These are phyloP conservation scores for Notiomystis cincta DNA, from an alignment of 2,113 vertebrate genomes.

Conservation along the genomic window DNA sequence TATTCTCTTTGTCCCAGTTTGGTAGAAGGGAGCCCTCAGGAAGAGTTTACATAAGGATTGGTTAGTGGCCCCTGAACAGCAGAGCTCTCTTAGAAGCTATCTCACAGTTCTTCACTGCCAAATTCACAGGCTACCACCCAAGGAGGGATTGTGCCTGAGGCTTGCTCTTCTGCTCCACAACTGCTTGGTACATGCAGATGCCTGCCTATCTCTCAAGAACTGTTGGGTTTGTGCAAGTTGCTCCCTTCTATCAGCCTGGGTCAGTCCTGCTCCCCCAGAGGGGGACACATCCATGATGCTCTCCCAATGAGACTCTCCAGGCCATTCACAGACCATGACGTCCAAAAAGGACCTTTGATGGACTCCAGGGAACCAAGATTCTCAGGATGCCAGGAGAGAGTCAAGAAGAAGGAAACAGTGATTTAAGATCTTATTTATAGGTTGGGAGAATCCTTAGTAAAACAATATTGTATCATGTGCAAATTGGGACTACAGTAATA, in stretches of 20 bases:
- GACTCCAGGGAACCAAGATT: background rate
- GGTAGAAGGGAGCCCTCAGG: background rate
- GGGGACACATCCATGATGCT: background rate
- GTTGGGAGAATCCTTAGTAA: background rate
- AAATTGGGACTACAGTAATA: background rate
- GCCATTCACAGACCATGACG: no score
- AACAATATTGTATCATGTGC: background rate
- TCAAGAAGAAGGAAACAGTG: background rate
- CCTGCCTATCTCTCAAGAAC: background rate
- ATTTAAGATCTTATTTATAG: background rate
- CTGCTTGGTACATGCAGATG: background rate
- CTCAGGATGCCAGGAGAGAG: background rate
- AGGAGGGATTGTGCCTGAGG: background rate
- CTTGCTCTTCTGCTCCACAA: background rate
- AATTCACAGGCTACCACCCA: slow-evolving; percentile 3
- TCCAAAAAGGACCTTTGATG: background rate
- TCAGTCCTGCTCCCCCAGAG: background rate
- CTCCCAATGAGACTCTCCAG: background rate
- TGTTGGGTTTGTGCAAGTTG: background rate
- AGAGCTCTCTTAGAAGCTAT: background rate
- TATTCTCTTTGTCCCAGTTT: background rate
- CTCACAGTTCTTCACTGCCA: background rate
- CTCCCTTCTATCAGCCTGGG: background rate
- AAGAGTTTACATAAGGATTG: background rate
- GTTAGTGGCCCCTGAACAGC: background rate